phyloP scores from a whole-genome alignment of 2,113 vertebrate species.

The Cololabis saira region DNA sequence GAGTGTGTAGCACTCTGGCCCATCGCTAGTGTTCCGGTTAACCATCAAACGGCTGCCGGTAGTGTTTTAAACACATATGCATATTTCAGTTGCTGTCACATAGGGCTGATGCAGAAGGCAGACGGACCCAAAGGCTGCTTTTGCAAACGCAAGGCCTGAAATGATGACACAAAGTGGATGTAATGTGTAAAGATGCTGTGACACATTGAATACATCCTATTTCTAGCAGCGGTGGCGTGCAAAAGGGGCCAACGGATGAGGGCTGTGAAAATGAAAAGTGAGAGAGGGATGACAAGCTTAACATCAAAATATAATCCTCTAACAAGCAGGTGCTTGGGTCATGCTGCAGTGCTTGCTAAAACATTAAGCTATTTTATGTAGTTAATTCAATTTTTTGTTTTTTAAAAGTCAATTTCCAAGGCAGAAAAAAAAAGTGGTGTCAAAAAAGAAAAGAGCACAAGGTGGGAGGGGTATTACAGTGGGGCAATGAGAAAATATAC shows the following conservation, averaged over 20 bases:
- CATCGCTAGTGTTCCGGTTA: constrained; percentile 55
- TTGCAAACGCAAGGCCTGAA: constrained; percentile 23
- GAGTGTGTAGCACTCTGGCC: constrained; percentile 53
- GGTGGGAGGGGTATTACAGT: constrained; percentile 34
- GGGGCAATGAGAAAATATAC: constrained; percentile 64
- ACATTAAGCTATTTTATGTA: constrained; percentile 55
- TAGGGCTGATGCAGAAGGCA: constrained; percentile 35
- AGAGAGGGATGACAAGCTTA: constrained; percentile 29
- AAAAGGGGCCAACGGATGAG: neutral
- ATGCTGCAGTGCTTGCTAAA: constrained; percentile 36
- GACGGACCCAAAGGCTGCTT: constrained; percentile 18
- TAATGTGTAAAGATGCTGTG: constrained; percentile 42
- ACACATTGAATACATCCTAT: constrained; percentile 29
- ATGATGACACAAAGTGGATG: constrained; percentile 55
- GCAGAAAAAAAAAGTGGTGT: neutral
- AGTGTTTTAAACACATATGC: constrained; percentile 49
- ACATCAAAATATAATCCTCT: constrained; percentile 39
- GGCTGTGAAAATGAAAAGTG: neutral
- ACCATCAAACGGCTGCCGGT: constrained; percentile 46
- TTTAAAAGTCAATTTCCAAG: constrained; percentile 18
- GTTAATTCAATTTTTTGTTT: constrained; percentile 39
- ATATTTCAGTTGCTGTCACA: constrained; percentile 79
- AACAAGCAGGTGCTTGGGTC: constrained; percentile 55
- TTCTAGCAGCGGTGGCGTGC: neutral
- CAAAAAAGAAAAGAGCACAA: constrained; percentile 1